Conservation (phyloP, 64 coral and sea anemone genomes). For the Acropora yongei region DNA sequence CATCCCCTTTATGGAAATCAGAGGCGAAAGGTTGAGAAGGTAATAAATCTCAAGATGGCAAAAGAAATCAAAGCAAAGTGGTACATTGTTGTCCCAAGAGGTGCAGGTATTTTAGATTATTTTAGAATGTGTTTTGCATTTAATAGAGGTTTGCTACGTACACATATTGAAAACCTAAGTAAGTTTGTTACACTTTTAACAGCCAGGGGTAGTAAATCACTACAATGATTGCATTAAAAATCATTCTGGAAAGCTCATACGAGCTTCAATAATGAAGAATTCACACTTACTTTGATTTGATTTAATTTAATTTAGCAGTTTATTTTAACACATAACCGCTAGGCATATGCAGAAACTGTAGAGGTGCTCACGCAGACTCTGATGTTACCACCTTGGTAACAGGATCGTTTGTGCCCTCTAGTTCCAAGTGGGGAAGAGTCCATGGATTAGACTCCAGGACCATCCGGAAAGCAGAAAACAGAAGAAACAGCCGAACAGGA, state of each 20-base stretch:
- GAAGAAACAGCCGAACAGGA: not conserved
- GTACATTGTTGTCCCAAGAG: not conserved
- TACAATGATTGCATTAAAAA: no score
- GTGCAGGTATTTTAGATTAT: not conserved
- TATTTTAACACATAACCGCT: not conserved
- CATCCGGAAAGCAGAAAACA: not conserved
- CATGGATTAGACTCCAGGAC: slow-evolving; percentile 1
- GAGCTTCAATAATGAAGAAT: no score
- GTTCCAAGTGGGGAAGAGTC: not conserved
- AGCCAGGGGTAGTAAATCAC: no score
- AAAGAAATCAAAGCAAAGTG: not conserved
- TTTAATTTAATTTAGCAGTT: not conserved
- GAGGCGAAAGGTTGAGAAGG: no score
- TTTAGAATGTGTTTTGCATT: no score
- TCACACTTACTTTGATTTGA: no score
- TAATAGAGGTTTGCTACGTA: no score
- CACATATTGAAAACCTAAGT: not conserved
- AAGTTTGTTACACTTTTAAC: not conserved
- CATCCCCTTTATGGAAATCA: no score
- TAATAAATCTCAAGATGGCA: no score
- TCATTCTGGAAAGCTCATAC: no score
- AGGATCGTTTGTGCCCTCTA: not conserved
- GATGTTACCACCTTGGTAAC: not conserved
- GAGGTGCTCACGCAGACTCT: not conserved
- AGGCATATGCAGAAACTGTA: not conserved